These are phyloP conservation scores for Macrochelys suwanniensis DNA, from an alignment of 2,797 vertebrate genomes.

Conservation along the genomic window DNA sequence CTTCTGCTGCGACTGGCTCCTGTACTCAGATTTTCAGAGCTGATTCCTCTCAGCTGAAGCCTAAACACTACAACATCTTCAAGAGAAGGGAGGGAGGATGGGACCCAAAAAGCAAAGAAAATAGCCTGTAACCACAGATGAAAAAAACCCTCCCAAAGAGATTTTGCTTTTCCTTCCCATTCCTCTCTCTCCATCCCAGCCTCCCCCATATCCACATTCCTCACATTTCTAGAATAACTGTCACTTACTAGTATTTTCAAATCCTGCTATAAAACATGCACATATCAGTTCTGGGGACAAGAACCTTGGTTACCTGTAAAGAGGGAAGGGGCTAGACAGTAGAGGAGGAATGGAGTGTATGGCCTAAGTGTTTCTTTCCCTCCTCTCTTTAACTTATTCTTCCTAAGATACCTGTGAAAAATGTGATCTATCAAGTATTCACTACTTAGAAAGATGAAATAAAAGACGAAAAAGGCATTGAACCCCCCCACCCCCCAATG, in stretches of 20 bases:
- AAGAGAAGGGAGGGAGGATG: not conserved
- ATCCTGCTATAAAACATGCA: not conserved
- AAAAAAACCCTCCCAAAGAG: not conserved
- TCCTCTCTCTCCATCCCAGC: not conserved
- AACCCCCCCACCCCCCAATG: not conserved
- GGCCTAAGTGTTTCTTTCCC: slow-evolving; percentile 3
- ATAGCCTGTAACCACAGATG: not conserved
- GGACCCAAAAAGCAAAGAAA: not conserved
- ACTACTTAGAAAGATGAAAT: not conserved
- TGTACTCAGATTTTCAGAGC: not conserved
- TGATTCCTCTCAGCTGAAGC: not conserved
- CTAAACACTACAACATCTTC: not conserved
- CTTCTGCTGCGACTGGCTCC: not conserved
- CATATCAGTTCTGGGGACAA: not conserved
- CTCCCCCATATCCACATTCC: not conserved
- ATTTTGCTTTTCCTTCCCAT: not conserved
- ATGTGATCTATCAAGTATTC: not conserved
- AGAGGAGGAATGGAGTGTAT: not conserved
- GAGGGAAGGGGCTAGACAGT: not conserved
- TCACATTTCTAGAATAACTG: not conserved
- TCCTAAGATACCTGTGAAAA: not conserved
- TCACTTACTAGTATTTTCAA: not conserved
- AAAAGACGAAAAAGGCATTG: not conserved
- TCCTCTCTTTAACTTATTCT: not conserved
- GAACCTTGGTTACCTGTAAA: not conserved